A percentile compares a stretch with the other conserved stretches of the same genome.
Evolutionary conservation across 2,113 vertebrate species (phyloP).

Genomic region (Ptilorrhoa leucosticta): DNA sequence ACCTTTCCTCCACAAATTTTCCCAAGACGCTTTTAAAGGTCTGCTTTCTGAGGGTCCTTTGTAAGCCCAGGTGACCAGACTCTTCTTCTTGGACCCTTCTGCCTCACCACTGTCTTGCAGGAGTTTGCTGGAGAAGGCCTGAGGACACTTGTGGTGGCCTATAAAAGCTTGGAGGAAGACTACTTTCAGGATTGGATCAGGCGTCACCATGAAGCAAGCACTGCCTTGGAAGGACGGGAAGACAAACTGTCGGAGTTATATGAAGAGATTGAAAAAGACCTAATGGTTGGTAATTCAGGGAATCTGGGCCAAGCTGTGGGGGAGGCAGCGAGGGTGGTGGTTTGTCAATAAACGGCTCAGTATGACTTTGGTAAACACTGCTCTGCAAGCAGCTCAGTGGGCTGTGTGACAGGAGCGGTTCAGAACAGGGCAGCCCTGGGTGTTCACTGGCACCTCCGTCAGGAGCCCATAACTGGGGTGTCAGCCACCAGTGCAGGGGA

Average conservation of each 20-base stretch:
- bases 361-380: background rate
- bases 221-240: constrained; percentile 78
- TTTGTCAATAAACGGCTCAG: constrained; percentile 41
- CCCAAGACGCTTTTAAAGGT: background rate
- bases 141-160: constrained; percentile 87
- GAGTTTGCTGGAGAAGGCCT: constrained; percentile 90
- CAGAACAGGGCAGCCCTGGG: background rate
- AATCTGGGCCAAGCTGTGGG: constrained; percentile 34
- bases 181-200: constrained; percentile 79
- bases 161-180: constrained; percentile 78
- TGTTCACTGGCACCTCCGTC: background rate
- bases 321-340: background rate
- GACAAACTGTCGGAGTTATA: constrained; percentile 78
- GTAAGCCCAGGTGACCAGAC: background rate
- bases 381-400: background rate
- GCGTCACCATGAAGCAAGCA: constrained; percentile 82
- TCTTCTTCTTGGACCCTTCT: background rate
- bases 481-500: background rate
- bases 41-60: background rate
- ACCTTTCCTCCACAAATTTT: background rate
- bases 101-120: constrained; percentile 57
- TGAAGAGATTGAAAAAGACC: constrained; percentile 89
- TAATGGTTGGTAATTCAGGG: constrained; percentile 73
- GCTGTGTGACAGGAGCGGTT: background rate
- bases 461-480: background rate